Conservation (phyloP, 2,888 invertebrate genomes). For the Hetaerina titia region DNA sequence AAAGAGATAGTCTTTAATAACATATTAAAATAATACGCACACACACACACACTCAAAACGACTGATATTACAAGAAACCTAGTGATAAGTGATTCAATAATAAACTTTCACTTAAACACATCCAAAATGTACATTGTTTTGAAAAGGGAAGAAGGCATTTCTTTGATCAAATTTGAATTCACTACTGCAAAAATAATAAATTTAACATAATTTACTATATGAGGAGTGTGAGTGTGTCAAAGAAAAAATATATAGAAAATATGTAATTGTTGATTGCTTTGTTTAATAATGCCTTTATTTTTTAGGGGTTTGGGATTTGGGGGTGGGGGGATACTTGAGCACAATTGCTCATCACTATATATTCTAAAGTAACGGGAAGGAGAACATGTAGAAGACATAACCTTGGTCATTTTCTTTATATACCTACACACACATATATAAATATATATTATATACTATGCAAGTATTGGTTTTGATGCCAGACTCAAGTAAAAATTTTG, state of each 20-base stretch:
- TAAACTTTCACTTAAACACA: slow-evolving; percentile 46
- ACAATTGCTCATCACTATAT: slow-evolving; percentile 64
- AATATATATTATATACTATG: slow-evolving; percentile 67
- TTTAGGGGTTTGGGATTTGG: slow-evolving; percentile 66
- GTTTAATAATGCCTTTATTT: slow-evolving; percentile 67
- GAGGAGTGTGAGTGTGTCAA: slow-evolving; percentile 67
- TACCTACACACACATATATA: slow-evolving; percentile 67
- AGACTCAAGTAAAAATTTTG: slow-evolving; percentile 54
- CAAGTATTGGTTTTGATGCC: slow-evolving; percentile 64
- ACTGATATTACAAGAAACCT: slow-evolving; percentile 60
- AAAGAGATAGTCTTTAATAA: slow-evolving; percentile 65
- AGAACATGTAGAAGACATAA: slow-evolving; percentile 59
- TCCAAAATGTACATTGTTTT: slow-evolving; percentile 60
- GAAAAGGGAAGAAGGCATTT: slow-evolving; percentile 34
- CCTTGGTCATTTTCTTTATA: slow-evolving; percentile 67
- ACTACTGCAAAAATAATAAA: slow-evolving; percentile 56
- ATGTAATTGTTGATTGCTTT: slow-evolving; percentile 67
- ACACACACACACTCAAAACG: slow-evolving; percentile 59
- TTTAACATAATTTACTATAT: slow-evolving; percentile 65
- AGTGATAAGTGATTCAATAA: slow-evolving; percentile 64
- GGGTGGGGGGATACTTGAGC: slow-evolving; percentile 63
- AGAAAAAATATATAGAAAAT: slow-evolving; percentile 67
- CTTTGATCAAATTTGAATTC: slow-evolving; percentile 58
- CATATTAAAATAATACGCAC: slow-evolving; percentile 64
- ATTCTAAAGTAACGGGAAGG: slow-evolving; percentile 66